phyloP scores from a whole-genome alignment of 2,888 invertebrate genomes.

The Andrena bucephala region DNA sequence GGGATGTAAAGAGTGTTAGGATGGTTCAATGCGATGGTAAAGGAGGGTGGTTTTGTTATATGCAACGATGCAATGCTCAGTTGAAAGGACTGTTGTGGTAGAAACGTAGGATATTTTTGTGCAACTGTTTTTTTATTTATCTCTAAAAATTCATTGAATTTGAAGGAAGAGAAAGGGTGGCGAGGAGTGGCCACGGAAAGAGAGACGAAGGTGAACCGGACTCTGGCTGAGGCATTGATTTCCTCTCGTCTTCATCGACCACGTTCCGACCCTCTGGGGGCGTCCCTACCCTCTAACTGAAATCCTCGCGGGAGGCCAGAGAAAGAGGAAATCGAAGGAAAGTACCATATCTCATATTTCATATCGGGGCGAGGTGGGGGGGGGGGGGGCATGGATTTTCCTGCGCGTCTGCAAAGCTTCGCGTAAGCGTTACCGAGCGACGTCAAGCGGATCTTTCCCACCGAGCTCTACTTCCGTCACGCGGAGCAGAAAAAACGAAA shows the following conservation, averaged over 20 bases:
- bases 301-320: conserved; percentile 65
- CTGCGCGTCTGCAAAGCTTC: conserved; percentile 76
- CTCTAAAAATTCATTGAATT: not conserved
- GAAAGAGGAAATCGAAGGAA: conserved; percentile 71
- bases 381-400: conserved; percentile 82
- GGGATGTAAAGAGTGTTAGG: not conserved
- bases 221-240: conserved; percentile 83
- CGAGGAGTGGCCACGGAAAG: conserved; percentile 57
- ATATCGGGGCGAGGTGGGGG: conserved; percentile 76
- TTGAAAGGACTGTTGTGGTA: not conserved
- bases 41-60: not conserved
- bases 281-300: conserved; percentile 73
- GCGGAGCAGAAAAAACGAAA: conserved; percentile 41
- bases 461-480: conserved; percentile 42
- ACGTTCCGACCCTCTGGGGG: conserved; percentile 78
- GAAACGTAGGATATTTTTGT: not conserved
- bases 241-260: conserved; percentile 84
- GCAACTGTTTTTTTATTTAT: not conserved
- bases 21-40: not conserved
- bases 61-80: not conserved
- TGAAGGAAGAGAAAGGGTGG: conserved; percentile 9
- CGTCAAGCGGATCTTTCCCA: conserved; percentile 79
- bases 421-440: conserved; percentile 80
- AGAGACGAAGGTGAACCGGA: conserved; percentile 74
- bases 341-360: conserved; percentile 83